A percentile compares a stretch with the other conserved stretches of the same genome.
Evolutionary conservation across 2,888 invertebrate genomes (phyloP).

Genomic region (Patella caerulea): DNA sequence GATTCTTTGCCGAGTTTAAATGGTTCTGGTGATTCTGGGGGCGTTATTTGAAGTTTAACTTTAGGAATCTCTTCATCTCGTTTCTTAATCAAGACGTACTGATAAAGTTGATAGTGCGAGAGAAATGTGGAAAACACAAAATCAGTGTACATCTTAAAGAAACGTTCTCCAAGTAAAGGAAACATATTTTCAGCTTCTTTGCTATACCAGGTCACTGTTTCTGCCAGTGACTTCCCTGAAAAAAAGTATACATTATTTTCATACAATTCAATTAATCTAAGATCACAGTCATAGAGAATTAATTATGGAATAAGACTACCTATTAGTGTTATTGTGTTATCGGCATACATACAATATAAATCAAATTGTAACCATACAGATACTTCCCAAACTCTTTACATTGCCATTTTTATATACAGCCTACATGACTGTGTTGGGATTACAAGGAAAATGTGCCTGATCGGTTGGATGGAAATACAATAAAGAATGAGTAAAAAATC

Average conservation of each 20-base stretch:
- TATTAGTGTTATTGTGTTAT: not conserved
- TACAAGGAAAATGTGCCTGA: too few relatives aligned
- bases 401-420: too few relatives aligned
- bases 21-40: constrained; percentile 48
- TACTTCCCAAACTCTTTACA: too few relatives aligned
- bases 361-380: too few relatives aligned
- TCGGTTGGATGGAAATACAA: too few relatives aligned
- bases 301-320: not conserved
- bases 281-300: not conserved
- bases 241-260: constrained; percentile 4
- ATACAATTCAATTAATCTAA: not conserved
- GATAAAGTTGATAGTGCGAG: constrained; percentile 61
- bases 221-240: constrained; percentile 44
- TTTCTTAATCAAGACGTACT: constrained; percentile 56
- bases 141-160: constrained; percentile 58
- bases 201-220: constrained; percentile 53
- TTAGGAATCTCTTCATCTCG: constrained; percentile 41
- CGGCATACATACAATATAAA: too few relatives aligned
- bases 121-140: constrained; percentile 62
- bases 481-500: too few relatives aligned
- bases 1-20: constrained; percentile 49
- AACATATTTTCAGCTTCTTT: constrained; percentile 37
- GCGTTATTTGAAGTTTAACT: constrained; percentile 40
- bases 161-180: constrained; percentile 47
- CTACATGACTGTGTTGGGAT: too few relatives aligned